Base-by-base conservation (phyloP, 2,888 invertebrate genomes). In the Hartigia nigra region DNA sequence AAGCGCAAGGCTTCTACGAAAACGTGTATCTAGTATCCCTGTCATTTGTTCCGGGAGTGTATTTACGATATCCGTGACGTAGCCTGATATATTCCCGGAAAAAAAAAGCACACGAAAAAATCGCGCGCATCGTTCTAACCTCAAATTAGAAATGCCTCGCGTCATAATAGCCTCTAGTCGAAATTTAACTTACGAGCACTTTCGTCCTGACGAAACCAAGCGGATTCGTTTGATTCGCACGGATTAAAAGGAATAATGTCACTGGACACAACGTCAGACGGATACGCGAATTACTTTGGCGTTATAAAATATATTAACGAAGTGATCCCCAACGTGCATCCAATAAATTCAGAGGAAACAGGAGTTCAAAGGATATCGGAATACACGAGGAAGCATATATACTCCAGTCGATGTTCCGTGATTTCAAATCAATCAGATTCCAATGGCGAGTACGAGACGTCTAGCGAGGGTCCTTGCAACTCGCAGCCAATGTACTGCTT, bases 371-470 rank as follows among this genome's bases (percentile, higher is more conserved):
- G 31, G 31, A 69, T 70, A 80, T 82, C 14, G 78, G 37, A 78
- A 81, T 76, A 79, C 79, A n/a, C 81, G 37, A 76, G 31, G 37
- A 32, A 76, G 74, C 74, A 78, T 39, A 70, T 75, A 69, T 34
- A 55, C 31, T 75, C 74, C 37, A 39, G 12, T 32, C 80, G 31
- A 12, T 32, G 72, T 34, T 72, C 72, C 0, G 32, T 34, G 12
- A 23, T n/a, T 5, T 75, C 75, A 12, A 37, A 31, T 34, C 55
- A 55, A 23, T 55, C 55, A 9, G 69, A 76, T 39, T 76, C 76
- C 23, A 39, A 76, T 69, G 39, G n/a, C 31, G 76, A 55, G 31
- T 88, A 88, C 80, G 87, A 88, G 76, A 88, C 88, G 32, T 86
- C 88, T 36, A 87, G 87, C 81, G 88, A 88, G 70, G 88, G 87